Conservation (phyloP, 2,888 invertebrate species). For the Helleia helle region DNA sequence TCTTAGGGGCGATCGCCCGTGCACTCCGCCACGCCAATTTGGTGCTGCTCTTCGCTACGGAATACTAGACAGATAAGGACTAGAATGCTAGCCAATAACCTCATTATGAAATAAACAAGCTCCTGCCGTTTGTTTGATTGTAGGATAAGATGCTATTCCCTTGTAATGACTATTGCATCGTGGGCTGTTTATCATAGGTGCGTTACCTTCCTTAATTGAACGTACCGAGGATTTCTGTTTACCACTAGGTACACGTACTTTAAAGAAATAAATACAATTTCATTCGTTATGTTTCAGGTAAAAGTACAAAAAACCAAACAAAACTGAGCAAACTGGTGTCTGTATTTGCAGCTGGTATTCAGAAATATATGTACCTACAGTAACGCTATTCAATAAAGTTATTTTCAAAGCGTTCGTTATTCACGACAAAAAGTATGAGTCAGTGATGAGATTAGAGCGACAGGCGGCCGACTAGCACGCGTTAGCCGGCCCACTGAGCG, state of each 20-base stretch:
- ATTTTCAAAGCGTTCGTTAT: neutral
- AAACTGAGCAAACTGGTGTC: too few species aligned
- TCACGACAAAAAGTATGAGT: constrained; percentile 16
- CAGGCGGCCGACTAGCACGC: constrained; percentile 31
- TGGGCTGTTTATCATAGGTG: constrained; percentile 20
- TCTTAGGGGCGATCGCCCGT: constrained; percentile 57
- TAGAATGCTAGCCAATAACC: constrained; percentile 68
- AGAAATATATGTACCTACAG: too few species aligned
- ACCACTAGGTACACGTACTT: too few species aligned
- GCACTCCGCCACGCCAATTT: constrained; percentile 69
- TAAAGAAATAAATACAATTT: too few species aligned
- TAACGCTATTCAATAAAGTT: too few species aligned
- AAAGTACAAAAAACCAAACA: too few species aligned
- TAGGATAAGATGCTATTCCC: constrained; percentile 31
- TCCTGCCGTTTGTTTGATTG: constrained; percentile 48
- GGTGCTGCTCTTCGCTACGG: constrained; percentile 57
- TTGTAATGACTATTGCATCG: constrained; percentile 25
- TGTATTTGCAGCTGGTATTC: too few species aligned
- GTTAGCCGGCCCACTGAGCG: constrained; percentile 29
- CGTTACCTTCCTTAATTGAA: constrained; percentile 7
- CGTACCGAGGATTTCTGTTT: too few species aligned
- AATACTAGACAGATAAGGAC: constrained; percentile 55
- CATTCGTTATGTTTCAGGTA: too few species aligned
- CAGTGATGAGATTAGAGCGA: constrained; percentile 16
- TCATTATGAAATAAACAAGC: constrained; percentile 66